Evolutionary conservation across 2,113 vertebrate genomes (phyloP), one percentile per base, ranked within the genome.

Genomic region (Alethe diademata): DNA sequence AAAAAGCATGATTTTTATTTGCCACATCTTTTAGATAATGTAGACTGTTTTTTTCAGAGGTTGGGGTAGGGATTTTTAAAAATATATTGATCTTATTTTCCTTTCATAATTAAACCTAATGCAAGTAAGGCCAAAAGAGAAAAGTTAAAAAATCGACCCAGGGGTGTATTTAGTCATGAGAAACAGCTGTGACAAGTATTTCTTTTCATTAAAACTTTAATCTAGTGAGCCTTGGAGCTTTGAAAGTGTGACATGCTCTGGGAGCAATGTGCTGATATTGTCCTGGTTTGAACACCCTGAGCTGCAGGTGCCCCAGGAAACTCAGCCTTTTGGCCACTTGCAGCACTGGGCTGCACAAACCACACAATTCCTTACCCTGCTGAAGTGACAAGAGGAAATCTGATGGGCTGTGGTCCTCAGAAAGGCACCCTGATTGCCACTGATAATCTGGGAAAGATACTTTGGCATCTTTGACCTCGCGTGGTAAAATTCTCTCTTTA

Each of bases 61-160:
- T 13, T 31, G 10, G 9, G 11, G 7, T 45, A 14, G 1, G 12
- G 1, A 5, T 31, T 57, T 45, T 40, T 3, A 5, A 25, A 65
- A 71, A 51, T 20, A 45, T 8, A 11, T 48, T 48, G 19, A 13
- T n/a, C 47, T 57, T 69, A 15, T 69, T 78, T 66, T 73, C 38
- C 14, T 74, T 65, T 56, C 8, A 10, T 38, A 33, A 38, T 35
- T 73, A 42, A 91, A 70, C 62, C 3, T 17, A 14, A 9, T 33
- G 3, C 1, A 3, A 80, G 6, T 42, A 14, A 33, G 9, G 7
- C 6, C 5, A 22, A 33, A 76, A 54, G 8, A 7, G 23, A 16
- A 28, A 58, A 78, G 6, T 22, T 84, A 31, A 69, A 73, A 58
- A 72, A 65, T 65, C 8, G 14, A n/a, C 51, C 15, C 23, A 43